Percentiles rank a stretch among this genome's conserved stretches.
Conservation (phyloP, 2,888 invertebrate genomes). For the Oxytorus armatus region DNA sequence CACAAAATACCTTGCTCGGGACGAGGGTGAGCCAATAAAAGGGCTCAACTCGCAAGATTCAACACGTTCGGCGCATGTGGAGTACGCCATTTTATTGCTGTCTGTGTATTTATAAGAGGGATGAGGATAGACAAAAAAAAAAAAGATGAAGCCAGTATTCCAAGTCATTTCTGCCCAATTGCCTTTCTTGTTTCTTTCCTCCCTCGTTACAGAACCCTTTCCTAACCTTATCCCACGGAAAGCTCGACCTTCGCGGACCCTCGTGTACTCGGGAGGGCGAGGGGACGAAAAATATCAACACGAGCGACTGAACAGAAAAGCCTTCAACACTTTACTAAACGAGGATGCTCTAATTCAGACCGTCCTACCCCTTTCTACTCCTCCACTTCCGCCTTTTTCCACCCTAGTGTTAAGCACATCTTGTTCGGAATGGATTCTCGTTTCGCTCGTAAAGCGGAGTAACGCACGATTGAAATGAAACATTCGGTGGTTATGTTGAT, state of each 20-base stretch:
- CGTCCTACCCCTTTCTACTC: neutral
- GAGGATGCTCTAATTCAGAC: conserved; percentile 51
- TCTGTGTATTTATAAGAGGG: neutral
- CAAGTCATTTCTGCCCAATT: conserved; percentile 58
- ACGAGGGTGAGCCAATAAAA: no score
- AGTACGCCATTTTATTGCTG: conserved; percentile 4
- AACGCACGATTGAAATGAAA: conserved; percentile 1
- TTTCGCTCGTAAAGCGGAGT: neutral
- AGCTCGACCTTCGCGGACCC: conserved; percentile 36
- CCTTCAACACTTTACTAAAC: conserved; percentile 56
- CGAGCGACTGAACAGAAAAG: neutral
- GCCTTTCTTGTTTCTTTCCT: conserved; percentile 41
- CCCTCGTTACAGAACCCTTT: conserved; percentile 24
- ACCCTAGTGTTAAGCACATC: conserved; percentile 3
- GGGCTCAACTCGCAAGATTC: conserved; percentile 8
- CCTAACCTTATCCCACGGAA: neutral
- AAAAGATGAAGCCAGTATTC: conserved; percentile 25
- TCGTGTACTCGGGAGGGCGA: conserved; percentile 36
- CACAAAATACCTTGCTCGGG: no score
- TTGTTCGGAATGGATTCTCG: neutral
- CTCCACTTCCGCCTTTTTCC: neutral
- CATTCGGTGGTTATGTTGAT: neutral
- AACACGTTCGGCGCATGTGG: neutral
- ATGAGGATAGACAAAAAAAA: conserved; percentile 18
- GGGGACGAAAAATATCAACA: conserved; percentile 6